phyloP scores from a whole-genome alignment of 2,113 vertebrate species.

The Synodontis membranacea region DNA sequence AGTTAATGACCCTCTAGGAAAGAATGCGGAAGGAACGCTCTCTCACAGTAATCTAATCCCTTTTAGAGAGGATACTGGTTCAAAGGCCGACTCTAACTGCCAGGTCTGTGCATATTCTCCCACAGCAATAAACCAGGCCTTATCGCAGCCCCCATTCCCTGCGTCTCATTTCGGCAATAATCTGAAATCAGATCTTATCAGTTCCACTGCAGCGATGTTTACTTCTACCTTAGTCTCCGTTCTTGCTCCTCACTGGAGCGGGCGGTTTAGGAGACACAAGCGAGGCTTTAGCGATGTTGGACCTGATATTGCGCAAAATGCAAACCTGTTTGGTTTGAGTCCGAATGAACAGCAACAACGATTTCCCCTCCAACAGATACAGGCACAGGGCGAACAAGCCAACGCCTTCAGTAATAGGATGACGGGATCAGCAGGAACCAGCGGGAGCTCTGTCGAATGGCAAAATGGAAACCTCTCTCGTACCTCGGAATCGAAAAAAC shows the following conservation, averaged over 20 bases:
- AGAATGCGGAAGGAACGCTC: slow-evolving; percentile 33
- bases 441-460: slow-evolving; percentile 59
- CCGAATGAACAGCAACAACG: slow-evolving; percentile 24
- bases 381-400: slow-evolving; percentile 24
- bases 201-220: slow-evolving; percentile 60
- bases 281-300: slow-evolving; percentile 37
- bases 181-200: slow-evolving; percentile 13
- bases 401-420: slow-evolving; percentile 22
- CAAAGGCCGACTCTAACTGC: slow-evolving; percentile 32
- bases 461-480: slow-evolving; percentile 59
- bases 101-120: slow-evolving; percentile 25
- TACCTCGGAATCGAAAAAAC: slow-evolving; percentile 48
- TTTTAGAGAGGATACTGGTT: slow-evolving; percentile 10
- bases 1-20: slow-evolving; percentile 13
- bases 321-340: slow-evolving; percentile 4
- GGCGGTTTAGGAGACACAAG: slow-evolving; percentile 60
- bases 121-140: slow-evolving; percentile 15
- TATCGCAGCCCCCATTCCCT: slow-evolving; percentile 26
- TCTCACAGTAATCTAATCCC: slow-evolving; percentile 38
- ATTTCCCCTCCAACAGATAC: slow-evolving; percentile 42
- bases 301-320: slow-evolving; percentile 52
- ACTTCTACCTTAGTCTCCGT: slow-evolving; percentile 71
- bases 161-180: not conserved
- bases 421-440: slow-evolving; percentile 50
- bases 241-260: slow-evolving; percentile 69